Conservation (phyloP, 2,888 invertebrate genomes). For the Prionchulus punctatus region DNA sequence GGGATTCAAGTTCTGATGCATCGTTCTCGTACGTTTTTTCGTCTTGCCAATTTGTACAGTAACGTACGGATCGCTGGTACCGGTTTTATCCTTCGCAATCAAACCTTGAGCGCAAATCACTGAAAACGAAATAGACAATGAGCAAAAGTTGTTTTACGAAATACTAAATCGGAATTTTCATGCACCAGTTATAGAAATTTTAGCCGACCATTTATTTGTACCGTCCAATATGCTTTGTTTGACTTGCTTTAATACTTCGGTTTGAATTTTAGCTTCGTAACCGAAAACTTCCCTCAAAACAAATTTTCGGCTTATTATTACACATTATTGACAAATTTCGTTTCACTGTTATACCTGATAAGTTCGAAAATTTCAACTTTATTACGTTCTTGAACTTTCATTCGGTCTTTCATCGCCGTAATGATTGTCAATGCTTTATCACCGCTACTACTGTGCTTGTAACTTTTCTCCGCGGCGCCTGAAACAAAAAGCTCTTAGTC, state of each 20-base stretch:
- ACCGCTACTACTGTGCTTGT: constrained; percentile 87
- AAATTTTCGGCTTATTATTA: background rate
- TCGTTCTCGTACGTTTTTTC: constrained; percentile 93
- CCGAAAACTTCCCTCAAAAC: constrained; percentile 75
- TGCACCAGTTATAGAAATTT: constrained; percentile 98
- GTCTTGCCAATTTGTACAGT: constrained; percentile 98
- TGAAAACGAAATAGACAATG: constrained; percentile 39
- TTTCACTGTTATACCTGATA: constrained; percentile 58
- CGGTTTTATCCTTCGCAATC: constrained; percentile 99
- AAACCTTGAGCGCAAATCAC: constrained; percentile 99
- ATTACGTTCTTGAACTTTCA: constrained; percentile 96
- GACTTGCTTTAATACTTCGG: constrained; percentile 89
- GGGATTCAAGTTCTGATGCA: constrained; percentile 97
- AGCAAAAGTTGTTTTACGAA: background rate
- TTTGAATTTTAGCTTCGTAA: constrained; percentile 80
- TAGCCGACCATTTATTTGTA: constrained; percentile 98
- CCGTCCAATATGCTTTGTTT: constrained; percentile 98
- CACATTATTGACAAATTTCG: background rate
- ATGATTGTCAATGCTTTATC: constrained; percentile 98
- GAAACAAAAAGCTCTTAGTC: too few relatives aligned
- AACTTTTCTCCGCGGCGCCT: constrained; percentile 99
- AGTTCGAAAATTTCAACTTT: constrained; percentile 98
- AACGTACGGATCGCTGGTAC: constrained; percentile 98
- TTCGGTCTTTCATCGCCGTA: constrained; percentile 95
- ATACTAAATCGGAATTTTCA: background rate